Evolutionary conservation across 1,140 invertebrate species (phyloP), one percentile per base, ranked within the genome.

Genomic region (Pogonus chalceus): DNA sequence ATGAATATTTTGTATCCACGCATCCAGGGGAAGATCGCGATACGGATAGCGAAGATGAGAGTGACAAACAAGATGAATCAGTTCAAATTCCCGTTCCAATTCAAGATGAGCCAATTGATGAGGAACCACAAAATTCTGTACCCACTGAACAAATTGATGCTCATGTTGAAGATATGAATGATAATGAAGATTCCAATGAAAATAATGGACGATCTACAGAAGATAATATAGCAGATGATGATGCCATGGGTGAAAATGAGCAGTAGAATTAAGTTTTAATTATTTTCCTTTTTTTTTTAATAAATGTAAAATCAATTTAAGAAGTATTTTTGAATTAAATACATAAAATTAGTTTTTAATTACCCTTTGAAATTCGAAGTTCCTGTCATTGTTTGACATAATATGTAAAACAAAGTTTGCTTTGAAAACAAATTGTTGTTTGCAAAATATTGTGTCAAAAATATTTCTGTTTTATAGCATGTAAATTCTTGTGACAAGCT

Each of bases 21-120:
- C 71, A 74, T 62, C 71, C 71, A 18, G 72, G 68, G 22, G 68
- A 65, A 54, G 72, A 74, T 54, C 55, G 65, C 14, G 68, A 72
- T 50, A 66, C 65, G 10, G 69, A 72, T 52, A 70, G 67, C 62
- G 71, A 74, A 56, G 66, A 68, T 56, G 67, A 69, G 58, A 54
- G 56, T 20, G 59, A 61, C 37, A 56, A 60, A 37, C 49, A 53
- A 23, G 21, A 49, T 14, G 22, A 3, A 1, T 37, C 37, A 12
- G 10, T 26, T 14, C 62, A 64, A 37, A 18, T 59, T 20, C 67
- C 65, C 14, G 56, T 62, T 20, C 66, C 66, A 9, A 69, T 69
- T 49, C 51, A 66, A 56, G 67, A 70, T 51, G 68, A 69, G 58
- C 65, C 66, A 14, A 55, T 69, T 23, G 65, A 67, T 22, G 61